Evolutionary conservation across 2,113 vertebrate species (phyloP).

Genomic region (Myrmophylax atrothorax): DNA sequence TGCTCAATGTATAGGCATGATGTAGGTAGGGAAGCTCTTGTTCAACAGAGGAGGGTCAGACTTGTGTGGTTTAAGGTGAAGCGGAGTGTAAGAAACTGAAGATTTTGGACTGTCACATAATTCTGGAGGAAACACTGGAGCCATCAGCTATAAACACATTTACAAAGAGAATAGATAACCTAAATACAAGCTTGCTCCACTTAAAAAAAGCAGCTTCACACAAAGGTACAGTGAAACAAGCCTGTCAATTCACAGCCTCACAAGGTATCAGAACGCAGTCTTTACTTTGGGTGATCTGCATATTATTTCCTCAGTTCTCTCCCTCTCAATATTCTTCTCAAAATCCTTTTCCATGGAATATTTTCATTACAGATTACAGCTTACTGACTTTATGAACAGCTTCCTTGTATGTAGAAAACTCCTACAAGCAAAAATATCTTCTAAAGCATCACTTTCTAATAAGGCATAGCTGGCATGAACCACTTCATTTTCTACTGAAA

Average conservation of each 20-base stretch:
- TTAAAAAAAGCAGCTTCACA: background rate
- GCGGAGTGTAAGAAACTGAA: background rate
- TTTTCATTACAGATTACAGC: background rate
- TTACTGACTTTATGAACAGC: background rate
- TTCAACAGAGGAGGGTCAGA: background rate
- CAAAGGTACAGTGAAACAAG: background rate
- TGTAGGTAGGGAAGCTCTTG: background rate
- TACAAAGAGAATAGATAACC: background rate
- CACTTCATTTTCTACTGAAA: background rate
- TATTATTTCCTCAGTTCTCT: background rate
- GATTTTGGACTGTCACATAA: background rate
- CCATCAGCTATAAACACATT: background rate
- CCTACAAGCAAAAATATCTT: background rate
- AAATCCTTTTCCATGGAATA: background rate
- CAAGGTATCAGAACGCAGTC: rapidly evolving
- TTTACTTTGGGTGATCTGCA: background rate
- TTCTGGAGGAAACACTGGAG: background rate
- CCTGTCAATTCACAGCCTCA: background rate
- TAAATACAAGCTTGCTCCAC: background rate
- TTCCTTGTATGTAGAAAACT: background rate
- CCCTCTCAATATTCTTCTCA: background rate
- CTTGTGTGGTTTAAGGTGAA: background rate
- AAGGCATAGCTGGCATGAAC: background rate
- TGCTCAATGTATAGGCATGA: background rate
- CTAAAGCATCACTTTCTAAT: background rate